Percentiles rank a stretch among this genome's conserved stretches.
Evolutionary conservation across 2,797 vertebrate species (phyloP).

Genomic region (Orientallactaga sibirica): DNA sequence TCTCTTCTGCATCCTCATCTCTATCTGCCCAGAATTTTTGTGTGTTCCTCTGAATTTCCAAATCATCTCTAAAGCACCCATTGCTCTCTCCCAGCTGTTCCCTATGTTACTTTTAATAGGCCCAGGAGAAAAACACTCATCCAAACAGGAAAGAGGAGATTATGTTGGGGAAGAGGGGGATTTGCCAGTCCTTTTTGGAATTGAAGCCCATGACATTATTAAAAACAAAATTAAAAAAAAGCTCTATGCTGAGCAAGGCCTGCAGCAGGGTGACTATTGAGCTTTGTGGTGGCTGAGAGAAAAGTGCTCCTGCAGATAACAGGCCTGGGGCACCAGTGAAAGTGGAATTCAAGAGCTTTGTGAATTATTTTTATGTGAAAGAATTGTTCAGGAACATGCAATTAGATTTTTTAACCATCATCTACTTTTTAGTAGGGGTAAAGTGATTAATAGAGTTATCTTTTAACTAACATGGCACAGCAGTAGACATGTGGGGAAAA

Average conservation of each 20-base stretch:
- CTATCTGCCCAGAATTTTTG: conserved; percentile 78
- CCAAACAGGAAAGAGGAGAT: conserved; percentile 70
- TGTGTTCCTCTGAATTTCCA: conserved; percentile 75
- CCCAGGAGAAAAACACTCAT: conserved; percentile 56
- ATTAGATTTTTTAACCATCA: conserved; percentile 63
- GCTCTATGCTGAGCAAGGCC: conserved; percentile 45
- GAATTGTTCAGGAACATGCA: conserved; percentile 59
- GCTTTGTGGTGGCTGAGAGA: neutral
- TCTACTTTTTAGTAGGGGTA: conserved; percentile 57
- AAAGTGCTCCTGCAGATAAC: neutral
- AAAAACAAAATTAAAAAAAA: neutral
- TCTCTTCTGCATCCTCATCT: conserved; percentile 73
- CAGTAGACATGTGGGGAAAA: conserved; percentile 73
- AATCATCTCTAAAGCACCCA: conserved; percentile 71
- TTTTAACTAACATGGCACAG: conserved; percentile 77
- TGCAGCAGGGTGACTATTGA: conserved; percentile 31
- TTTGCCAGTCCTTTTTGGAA: conserved; percentile 71
- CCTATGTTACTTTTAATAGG: conserved; percentile 72
- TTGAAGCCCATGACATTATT: conserved; percentile 49
- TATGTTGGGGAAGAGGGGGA: conserved; percentile 37
- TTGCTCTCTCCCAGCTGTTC: conserved; percentile 69
- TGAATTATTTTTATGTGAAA: conserved; percentile 61
- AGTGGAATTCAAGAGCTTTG: conserved; percentile 58
- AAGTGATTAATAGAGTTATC: conserved; percentile 74
- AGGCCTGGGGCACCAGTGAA: conserved; percentile 27